Evolutionary conservation across 1,140 invertebrate genomes (phyloP), one percentile per base, ranked within the genome.

Genomic region (Heliconius himera): DNA sequence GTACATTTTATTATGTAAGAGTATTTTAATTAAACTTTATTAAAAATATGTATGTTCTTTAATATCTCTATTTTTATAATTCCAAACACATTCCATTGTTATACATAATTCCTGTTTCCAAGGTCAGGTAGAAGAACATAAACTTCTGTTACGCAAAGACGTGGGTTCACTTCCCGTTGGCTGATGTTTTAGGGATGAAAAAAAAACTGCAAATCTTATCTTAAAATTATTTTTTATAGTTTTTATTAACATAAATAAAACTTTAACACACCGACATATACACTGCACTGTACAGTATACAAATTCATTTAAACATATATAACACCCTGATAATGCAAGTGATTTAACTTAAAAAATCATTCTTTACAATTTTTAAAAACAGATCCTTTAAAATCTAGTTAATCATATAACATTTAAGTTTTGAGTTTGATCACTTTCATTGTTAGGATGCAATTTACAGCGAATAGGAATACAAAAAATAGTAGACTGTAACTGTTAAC

Each of bases 171-270:
- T 5, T 51, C 49, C 18, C 60, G 3, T 13, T 9, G 11, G 3
- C 11, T 0, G 26, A 13, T 51, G 0, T 26, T 26, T 26, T 13
- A 5, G 60, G 60, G 11, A n/a, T 26, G 60, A 66, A 66, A 66
- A 66, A 66, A 29, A 46, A 46, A 46, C 41, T 13, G 8, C 20
- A n/a, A 11, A 0, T 22, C 2, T 11, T 29, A 66, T 29, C 60
- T 66, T 80, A 66, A 60, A 87, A 83, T 78, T 82, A 83, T 77
- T 87, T 80, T 87, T 66, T 29, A 85, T 81, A 83, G 78, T 87
- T 80, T 87, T 66, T 29, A 85, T 81, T 84, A 86, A 87, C 86
- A 83, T 85, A 88, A 85, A 85, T 87, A 87, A 88, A 88, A 88
- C 83, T 82, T 85, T 73, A 88, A 88, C 87, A 82, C 60, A 66